phyloP scores from a whole-genome alignment of 1,140 invertebrate genomes.

The Pararge aegeria region DNA sequence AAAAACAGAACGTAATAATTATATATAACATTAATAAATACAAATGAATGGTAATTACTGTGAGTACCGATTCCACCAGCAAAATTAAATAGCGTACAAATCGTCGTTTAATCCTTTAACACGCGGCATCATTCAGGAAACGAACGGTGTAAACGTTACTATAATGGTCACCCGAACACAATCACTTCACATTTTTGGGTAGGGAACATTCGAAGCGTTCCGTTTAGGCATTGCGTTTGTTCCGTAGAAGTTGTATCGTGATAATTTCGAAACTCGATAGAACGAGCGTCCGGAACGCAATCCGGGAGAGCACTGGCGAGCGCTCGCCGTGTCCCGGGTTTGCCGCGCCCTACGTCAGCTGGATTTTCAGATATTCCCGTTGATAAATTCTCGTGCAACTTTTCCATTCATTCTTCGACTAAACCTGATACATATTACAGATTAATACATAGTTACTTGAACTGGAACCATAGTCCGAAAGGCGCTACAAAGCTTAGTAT shows the following conservation, averaged over 20 bases:
- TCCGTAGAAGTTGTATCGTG: constrained; percentile 51
- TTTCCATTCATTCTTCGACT: constrained; percentile 26
- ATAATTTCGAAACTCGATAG: constrained; percentile 10
- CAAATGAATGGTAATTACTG: background rate
- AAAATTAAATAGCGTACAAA: constrained; percentile 14
- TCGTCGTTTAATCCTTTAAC: constrained; percentile 20
- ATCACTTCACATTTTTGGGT: constrained; percentile 48
- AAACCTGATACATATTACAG: background rate
- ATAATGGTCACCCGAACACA: constrained; percentile 6
- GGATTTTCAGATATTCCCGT: constrained; percentile 23
- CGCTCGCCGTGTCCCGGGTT: constrained; percentile 32
- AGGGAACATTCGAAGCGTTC: constrained; percentile 37
- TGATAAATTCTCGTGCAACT: constrained; percentile 31
- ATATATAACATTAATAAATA: background rate
- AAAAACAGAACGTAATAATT: too few species aligned
- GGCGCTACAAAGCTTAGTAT: too few species aligned
- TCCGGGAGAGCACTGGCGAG: constrained; percentile 51
- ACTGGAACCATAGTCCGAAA: too few species aligned
- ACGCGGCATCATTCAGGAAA: constrained; percentile 12
- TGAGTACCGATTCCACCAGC: constrained; percentile 15
- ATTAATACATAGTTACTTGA: too few species aligned
- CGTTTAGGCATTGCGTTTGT: constrained; percentile 41
- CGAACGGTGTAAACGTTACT: background rate
- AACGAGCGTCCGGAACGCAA: constrained; percentile 33
- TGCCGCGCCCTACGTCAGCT: constrained; percentile 41